Evolutionary conservation across 2,113 vertebrate species (phyloP), one percentile per base, ranked within the genome.

Genomic region (Murina feae): DNA sequence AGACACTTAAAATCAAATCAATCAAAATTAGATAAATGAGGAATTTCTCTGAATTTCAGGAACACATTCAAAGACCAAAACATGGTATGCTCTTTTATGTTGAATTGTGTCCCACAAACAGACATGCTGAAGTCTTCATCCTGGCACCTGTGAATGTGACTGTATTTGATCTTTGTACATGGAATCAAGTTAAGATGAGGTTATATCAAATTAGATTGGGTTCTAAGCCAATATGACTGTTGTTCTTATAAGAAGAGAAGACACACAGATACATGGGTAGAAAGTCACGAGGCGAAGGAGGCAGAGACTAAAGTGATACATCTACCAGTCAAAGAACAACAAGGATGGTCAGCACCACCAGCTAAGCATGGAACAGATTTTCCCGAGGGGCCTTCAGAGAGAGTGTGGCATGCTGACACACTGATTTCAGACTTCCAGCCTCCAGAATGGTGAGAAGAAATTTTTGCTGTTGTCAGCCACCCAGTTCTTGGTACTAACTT

Each of bases 1-100:
- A 78, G 39, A 47, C 1, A 0, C 16, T 97, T 60, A 81, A 97
- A 91, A 93, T 6, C 7, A 96, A 92, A 84, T 68, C n/a, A 63
- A 69, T 85, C 58, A 55, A 88, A 90, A 32, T 76, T 51, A 86
- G 81, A 90, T 25, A 94, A 86, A 82, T 2, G 0, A 37, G 28
- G 21, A 85, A 88, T 39, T 88, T 79, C 66, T 72, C n/a, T 87
- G 51, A 84, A 84, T 78, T 93, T 85, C 23, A 90, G 20, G 39
- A 86, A 63, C 30, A 94, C 2, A 86, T 30, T 71, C 60, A 49
- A 96, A 94, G 60, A 58, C 32, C 21, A 93, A 94, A 90, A 39
- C 6, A 76, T 42, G 11, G 42, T 49, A 71, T 72, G 16, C 1
- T 53, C 13, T 42, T 42, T 78, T 20, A 25, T 81, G 10, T 9